Evolutionary conservation across 2,113 vertebrate species (phyloP).

Genomic region (Callaeas wilsoni): DNA sequence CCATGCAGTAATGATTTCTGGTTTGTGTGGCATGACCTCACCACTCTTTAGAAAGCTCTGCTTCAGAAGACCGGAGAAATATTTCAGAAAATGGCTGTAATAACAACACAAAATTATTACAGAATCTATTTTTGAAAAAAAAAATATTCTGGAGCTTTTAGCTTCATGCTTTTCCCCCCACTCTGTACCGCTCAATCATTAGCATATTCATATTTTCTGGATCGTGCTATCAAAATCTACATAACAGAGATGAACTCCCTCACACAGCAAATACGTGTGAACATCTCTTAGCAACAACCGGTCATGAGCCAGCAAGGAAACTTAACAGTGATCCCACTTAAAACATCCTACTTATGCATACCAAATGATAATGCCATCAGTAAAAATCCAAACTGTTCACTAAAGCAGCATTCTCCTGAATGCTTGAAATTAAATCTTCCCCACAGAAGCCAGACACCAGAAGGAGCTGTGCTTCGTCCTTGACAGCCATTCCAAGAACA

Average conservation of each 20-base stretch:
- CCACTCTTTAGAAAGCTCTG: not conserved
- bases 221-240: conserved; percentile 60
- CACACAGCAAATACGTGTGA: conserved; percentile 60
- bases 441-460: conserved; percentile 46
- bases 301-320: conserved; percentile 61
- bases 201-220: conserved; percentile 57
- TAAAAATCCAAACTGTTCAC: conserved; percentile 40
- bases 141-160: not conserved
- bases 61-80: not conserved
- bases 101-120: not conserved
- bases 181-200: conserved; percentile 29
- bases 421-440: conserved; percentile 7
- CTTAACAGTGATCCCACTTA: conserved; percentile 58
- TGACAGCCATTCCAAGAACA: conserved; percentile 52
- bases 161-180: not conserved
- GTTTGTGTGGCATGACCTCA: not conserved
- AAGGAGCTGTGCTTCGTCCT: conserved; percentile 35
- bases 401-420: not conserved
- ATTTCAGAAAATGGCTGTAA: not conserved
- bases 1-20: not conserved
- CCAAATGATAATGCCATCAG: conserved; percentile 57
- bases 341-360: conserved; percentile 65
- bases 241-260: conserved; percentile 60
- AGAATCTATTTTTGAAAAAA: not conserved
- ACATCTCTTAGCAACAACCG: conserved; percentile 68